Evolutionary conservation across 2,113 vertebrate species (phyloP).

Genomic region (Orientallactaga bullata): DNA sequence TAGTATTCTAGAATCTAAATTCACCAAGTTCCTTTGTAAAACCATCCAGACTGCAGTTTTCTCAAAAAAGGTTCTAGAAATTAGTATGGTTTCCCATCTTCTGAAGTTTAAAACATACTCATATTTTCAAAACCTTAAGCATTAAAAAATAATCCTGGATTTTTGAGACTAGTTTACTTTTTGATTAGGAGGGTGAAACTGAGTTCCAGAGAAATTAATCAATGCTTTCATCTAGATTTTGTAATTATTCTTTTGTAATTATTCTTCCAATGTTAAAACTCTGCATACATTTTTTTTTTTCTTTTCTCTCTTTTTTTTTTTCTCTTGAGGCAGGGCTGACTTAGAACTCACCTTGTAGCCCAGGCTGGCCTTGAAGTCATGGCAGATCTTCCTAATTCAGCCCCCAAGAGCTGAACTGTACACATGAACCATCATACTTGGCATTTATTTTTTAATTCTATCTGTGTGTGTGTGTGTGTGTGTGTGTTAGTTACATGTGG

Average conservation of each 20-base stretch:
- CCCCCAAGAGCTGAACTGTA: no score
- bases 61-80: background rate
- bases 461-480: no score
- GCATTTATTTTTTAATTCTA: no score
- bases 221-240: slow-evolving; percentile 1
- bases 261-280: slow-evolving; percentile 4
- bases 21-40: background rate
- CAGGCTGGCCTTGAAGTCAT: no score
- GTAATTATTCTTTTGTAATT: no score
- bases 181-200: background rate
- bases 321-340: no score
- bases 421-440: no score
- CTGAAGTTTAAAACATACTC: background rate
- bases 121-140: background rate
- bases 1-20: background rate
- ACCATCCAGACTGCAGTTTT: background rate
- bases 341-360: no score
- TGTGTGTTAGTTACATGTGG: no score
- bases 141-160: background rate
- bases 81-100: background rate
- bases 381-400: no score
- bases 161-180: slow-evolving; percentile 49
- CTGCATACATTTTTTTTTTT: background rate
- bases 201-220: slow-evolving; percentile 7
- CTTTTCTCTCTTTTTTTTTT: no score